Percentiles rank a stretch among this genome's conserved stretches.
Conservation (phyloP, 2,113 vertebrate species). For the Nesogale talazaci region DNA sequence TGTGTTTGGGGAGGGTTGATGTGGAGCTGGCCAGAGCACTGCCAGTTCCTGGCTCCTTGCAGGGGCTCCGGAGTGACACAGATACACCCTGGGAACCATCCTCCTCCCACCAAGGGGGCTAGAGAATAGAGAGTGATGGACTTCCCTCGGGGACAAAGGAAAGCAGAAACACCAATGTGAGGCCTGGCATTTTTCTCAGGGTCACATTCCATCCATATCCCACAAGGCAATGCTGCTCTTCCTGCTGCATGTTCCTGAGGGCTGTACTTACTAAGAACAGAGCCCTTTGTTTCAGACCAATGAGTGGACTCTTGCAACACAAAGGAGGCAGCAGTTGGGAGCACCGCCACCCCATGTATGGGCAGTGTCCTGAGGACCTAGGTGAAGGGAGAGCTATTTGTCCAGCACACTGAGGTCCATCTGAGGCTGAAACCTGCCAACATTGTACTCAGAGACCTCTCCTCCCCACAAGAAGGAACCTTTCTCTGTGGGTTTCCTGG, state of each 20-base stretch:
- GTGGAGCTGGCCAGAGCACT: fast-evolving
- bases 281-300: fast-evolving
- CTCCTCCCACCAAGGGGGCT: not conserved
- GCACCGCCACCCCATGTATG: fast-evolving
- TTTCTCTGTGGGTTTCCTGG: not conserved
- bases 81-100: not conserved
- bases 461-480: not conserved
- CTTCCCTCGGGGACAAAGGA: not conserved
- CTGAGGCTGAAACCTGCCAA: not conserved
- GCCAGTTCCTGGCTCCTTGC: too few species aligned
- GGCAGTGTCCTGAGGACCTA: too few species aligned
- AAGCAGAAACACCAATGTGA: fast-evolving
- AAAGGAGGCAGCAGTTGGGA: fast-evolving
- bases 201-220: not conserved
- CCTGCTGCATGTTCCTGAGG: too few species aligned
- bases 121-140: not conserved
- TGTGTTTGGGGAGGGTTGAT: not conserved
- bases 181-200: not conserved
- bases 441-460: not conserved
- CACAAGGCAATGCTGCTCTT: not conserved
- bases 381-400: not conserved
- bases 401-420: not conserved
- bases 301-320: not conserved
- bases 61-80: not conserved
- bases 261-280: not conserved